These are phyloP conservation scores for Doris montereyensis DNA, from an alignment of 2,888 invertebrate species.

Conservation along the genomic window DNA sequence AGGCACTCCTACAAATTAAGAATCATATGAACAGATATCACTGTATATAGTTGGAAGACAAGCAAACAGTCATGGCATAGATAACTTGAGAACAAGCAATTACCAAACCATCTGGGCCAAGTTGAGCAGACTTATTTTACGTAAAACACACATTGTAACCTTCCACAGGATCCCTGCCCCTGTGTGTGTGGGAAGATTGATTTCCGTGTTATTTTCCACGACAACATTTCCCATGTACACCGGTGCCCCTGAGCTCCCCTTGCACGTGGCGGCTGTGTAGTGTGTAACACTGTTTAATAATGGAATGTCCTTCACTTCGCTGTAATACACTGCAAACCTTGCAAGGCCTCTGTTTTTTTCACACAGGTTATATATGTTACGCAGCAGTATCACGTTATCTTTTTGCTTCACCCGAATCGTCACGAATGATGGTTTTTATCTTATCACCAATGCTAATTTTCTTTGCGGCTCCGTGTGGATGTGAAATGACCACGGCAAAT, in stretches of 20 bases:
- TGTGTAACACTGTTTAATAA: conserved; percentile 1
- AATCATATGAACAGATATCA: no score
- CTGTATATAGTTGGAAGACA: no score
- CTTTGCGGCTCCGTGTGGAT: conserved; percentile 34
- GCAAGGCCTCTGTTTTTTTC: not conserved
- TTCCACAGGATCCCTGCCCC: not conserved
- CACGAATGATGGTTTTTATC: not conserved
- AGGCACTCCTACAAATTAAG: no score
- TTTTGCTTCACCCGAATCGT: not conserved
- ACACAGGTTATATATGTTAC: conserved; percentile 22
- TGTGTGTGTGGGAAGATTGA: conserved; percentile 39
- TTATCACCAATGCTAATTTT: conserved; percentile 29
- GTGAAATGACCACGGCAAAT: conserved; percentile 33
- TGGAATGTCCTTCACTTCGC: not conserved
- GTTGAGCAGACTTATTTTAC: no score
- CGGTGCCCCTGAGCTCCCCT: conserved; percentile 40
- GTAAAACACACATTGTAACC: conserved; percentile 34
- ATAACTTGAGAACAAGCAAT: no score
- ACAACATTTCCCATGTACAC: conserved; percentile 37
- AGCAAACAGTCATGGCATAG: no score
- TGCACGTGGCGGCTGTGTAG: conserved; percentile 36
- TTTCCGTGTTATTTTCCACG: conserved; percentile 23
- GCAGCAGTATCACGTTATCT: not conserved
- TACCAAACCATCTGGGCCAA: no score
- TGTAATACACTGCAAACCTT: conserved; percentile 20